Conservation (phyloP, 2,888 invertebrate species). For the Nemapogon koenigi region DNA sequence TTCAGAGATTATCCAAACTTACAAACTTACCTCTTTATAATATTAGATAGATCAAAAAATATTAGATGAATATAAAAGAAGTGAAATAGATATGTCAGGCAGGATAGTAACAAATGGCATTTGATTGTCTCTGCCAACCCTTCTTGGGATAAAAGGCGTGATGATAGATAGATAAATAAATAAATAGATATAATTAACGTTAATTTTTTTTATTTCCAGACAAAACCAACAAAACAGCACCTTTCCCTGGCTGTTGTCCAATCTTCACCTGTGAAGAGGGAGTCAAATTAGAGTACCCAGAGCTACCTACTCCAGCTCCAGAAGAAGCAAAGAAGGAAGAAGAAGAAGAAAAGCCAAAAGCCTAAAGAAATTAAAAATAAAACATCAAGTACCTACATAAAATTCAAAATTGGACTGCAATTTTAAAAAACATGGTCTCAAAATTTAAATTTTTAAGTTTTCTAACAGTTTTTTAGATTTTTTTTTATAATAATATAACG, state of each 20-base stretch:
- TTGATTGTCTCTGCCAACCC: too few species aligned
- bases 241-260: slow-evolving; percentile 88
- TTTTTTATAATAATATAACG: too few species aligned
- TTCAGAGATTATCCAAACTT: too few species aligned
- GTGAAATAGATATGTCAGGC: too few species aligned
- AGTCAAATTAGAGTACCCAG: slow-evolving; percentile 85
- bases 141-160: too few species aligned
- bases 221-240: slow-evolving; percentile 88
- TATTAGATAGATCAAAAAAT: too few species aligned
- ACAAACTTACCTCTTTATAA: too few species aligned
- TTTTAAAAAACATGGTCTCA: neutral
- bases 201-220: slow-evolving; percentile 54
- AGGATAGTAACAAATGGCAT: too few species aligned
- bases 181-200: too few species aligned
- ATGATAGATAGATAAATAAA: too few species aligned
- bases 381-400: slow-evolving; percentile 42
- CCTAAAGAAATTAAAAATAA: slow-evolving; percentile 29
- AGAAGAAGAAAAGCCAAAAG: slow-evolving; percentile 40
- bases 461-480: too few species aligned
- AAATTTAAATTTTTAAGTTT: slow-evolving; percentile 1
- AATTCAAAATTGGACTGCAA: neutral
- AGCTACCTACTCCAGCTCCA: slow-evolving; percentile 64
- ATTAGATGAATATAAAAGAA: too few species aligned
- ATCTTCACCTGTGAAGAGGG: slow-evolving; percentile 86
- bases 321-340: slow-evolving; percentile 38